Evolutionary conservation across 2,888 invertebrate genomes (phyloP).

Genomic region (Ernsta delagoae): DNA sequence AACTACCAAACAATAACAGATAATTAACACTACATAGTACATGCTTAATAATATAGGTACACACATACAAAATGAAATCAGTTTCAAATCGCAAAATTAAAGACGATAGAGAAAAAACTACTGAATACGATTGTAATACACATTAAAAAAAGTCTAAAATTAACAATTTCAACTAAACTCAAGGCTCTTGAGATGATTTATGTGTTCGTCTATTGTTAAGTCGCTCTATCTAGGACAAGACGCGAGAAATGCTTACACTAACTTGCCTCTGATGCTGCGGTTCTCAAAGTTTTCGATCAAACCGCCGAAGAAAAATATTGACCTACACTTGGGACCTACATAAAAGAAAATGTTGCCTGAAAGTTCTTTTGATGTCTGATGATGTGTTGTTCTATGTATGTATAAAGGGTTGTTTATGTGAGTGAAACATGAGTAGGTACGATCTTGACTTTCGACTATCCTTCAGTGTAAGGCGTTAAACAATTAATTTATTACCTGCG

Average conservation of each 20-base stretch:
- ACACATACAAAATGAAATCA: not conserved
- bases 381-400: no score
- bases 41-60: not conserved
- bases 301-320: not conserved
- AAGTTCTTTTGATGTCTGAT: no score
- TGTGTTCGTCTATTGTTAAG: conserved; percentile 24
- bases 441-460: no score
- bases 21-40: not conserved
- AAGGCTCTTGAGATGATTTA: conserved; percentile 29
- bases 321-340: no score
- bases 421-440: no score
- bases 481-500: no score
- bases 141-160: conserved; percentile 12
- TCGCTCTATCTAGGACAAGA: conserved; percentile 68
- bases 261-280: conserved; percentile 62
- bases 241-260: conserved; percentile 68
- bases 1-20: not conserved
- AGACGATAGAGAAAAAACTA: not conserved
- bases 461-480: no score
- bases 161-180: conserved; percentile 21
- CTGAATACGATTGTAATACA: not conserved
- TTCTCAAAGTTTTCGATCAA: conserved; percentile 57
- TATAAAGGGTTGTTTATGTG: no score
- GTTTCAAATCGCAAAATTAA: not conserved
- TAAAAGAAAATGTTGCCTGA: no score